phyloP scores from a whole-genome alignment of 2,888 invertebrate genomes.

The Orchesella flavescens region DNA sequence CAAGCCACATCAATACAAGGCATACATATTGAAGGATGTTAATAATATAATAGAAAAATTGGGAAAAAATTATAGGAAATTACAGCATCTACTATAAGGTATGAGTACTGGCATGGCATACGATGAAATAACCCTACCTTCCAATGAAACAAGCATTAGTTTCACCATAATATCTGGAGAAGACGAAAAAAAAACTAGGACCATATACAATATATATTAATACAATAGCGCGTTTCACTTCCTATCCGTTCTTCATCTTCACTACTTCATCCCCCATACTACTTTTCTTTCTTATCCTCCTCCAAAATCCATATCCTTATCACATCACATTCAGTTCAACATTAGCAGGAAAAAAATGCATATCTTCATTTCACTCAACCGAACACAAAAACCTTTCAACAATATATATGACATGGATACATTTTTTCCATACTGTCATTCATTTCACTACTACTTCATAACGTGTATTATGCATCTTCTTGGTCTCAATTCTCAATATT shows the following conservation, averaged over 20 bases:
- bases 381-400: slow-evolving; percentile 22
- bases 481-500: background rate
- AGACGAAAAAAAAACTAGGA: no score
- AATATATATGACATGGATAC: background rate
- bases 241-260: slow-evolving; percentile 14
- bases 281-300: slow-evolving; percentile 16
- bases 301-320: slow-evolving; percentile 16
- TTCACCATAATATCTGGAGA: no score
- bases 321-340: background rate
- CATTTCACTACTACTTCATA: background rate
- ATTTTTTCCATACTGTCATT: slow-evolving; percentile 19
- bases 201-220: no score
- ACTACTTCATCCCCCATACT: background rate
- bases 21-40: no score
- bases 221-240: background rate
- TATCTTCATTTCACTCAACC: slow-evolving; percentile 17
- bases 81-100: no score
- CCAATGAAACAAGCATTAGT: no score
- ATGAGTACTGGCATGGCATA: no score
- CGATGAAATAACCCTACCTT: no score
- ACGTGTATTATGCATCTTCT: background rate
- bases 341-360: background rate
- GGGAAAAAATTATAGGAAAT: no score
- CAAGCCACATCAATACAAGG: no score
- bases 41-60: no score